phyloP scores from a whole-genome alignment of 2,888 invertebrate species.

The Aporophyla lueneburgensis region DNA sequence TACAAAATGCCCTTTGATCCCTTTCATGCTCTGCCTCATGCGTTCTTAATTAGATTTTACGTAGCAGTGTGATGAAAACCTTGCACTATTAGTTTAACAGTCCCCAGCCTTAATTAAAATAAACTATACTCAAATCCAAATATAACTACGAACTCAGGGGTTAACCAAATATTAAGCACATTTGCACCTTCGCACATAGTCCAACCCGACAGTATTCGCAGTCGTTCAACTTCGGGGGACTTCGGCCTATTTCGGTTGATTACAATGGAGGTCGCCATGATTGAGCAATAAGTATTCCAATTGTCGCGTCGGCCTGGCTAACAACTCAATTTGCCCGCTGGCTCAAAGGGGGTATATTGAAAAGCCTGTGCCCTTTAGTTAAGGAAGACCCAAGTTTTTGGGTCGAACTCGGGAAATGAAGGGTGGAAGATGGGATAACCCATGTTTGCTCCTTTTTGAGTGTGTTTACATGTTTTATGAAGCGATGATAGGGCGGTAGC shows the following conservation, averaged over 20 bases:
- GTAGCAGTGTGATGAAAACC: background rate
- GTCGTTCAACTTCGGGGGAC: constrained; percentile 26
- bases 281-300: constrained; percentile 70
- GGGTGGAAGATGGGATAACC: constrained; percentile 32
- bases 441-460: constrained; percentile 43
- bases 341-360: constrained; percentile 67
- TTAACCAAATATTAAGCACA: constrained; percentile 15
- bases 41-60: constrained; percentile 21
- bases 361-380: constrained; percentile 62
- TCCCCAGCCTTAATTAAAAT: constrained; percentile 12
- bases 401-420: constrained; percentile 59
- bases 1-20: background rate
- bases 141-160: background rate
- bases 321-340: constrained; percentile 71
- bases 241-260: constrained; percentile 52
- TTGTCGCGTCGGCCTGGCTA: constrained; percentile 63
- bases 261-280: constrained; percentile 53
- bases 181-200: constrained; percentile 15
- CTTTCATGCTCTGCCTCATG: background rate
- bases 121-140: constrained; percentile 5
- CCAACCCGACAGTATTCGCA: constrained; percentile 20
- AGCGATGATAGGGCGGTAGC: background rate
- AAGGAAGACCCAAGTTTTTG: constrained; percentile 52
- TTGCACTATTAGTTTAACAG: constrained; percentile 23
- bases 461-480: constrained; percentile 37